phyloP scores from a whole-genome alignment of 2,113 vertebrate genomes.

The Thymallus thymallus region DNA sequence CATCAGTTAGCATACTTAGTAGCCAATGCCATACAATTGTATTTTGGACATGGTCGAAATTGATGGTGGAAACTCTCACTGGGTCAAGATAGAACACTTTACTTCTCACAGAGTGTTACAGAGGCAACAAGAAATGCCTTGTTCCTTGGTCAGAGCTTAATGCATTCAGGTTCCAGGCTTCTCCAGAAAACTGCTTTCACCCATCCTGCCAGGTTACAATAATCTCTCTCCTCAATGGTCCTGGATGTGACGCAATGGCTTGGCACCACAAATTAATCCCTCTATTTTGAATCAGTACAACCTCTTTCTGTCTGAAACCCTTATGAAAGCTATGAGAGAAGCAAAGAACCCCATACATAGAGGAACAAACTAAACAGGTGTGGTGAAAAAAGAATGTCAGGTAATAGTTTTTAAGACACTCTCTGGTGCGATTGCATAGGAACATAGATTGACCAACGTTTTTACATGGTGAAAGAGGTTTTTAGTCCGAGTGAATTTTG shows the following conservation, averaged over 20 bases:
- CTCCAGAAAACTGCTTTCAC: slow-evolving; percentile 26
- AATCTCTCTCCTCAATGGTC: slow-evolving; percentile 37
- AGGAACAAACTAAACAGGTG: slow-evolving; percentile 24
- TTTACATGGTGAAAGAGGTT: slow-evolving; percentile 38
- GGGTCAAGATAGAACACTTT: not conserved
- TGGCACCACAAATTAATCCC: slow-evolving; percentile 39
- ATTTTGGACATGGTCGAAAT: not conserved
- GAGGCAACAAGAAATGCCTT: not conserved
- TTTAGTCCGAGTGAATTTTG: slow-evolving; percentile 44
- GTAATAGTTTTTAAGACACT: slow-evolving; percentile 40
- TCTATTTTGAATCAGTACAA: slow-evolving; percentile 27
- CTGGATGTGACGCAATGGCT: slow-evolving; percentile 33
- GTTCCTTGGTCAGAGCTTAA: slow-evolving; percentile 23
- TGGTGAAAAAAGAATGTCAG: slow-evolving; percentile 42
- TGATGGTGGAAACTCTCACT: not conserved
- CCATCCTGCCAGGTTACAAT: slow-evolving; percentile 37
- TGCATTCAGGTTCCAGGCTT: slow-evolving; percentile 20
- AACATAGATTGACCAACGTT: slow-evolving; percentile 39
- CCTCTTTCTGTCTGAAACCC: slow-evolving; percentile 25
- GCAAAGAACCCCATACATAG: slow-evolving; percentile 13
- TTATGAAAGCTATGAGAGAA: slow-evolving; percentile 10
- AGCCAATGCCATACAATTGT: not conserved
- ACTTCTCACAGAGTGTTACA: not conserved
- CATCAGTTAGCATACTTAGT: not conserved
- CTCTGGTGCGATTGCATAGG: slow-evolving; percentile 16